Conservation (phyloP, 2,888 invertebrate species). For the Lasioglossum lativentre region DNA sequence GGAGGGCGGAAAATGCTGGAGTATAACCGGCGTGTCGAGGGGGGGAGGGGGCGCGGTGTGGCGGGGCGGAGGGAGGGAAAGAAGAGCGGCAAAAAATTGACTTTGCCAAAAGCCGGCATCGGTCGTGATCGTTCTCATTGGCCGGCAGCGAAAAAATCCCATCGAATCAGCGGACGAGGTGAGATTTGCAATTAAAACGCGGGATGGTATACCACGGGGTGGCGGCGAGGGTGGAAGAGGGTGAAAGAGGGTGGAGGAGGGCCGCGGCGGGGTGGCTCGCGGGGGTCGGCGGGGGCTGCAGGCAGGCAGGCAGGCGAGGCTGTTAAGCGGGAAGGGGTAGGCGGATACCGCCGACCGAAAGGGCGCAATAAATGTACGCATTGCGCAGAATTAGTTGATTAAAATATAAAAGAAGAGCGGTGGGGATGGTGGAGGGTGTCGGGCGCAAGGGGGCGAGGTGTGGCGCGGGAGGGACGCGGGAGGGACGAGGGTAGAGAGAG, state of each 20-base stretch:
- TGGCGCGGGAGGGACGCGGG: constrained; percentile 26
- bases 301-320: constrained; percentile 36
- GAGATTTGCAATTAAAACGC: constrained; percentile 82
- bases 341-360: constrained; percentile 73
- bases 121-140: constrained; percentile 81
- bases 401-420: constrained; percentile 84
- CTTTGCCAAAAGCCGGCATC: constrained; percentile 75
- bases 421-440: constrained; percentile 69
- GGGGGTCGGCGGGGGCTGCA: constrained; percentile 55
- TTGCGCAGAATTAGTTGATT: constrained; percentile 84
- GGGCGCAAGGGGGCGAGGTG: constrained; percentile 52
- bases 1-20: constrained; percentile 27
- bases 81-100: constrained; percentile 73
- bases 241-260: constrained; percentile 51
- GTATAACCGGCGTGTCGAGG: constrained; percentile 56
- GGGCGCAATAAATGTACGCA: constrained; percentile 83
- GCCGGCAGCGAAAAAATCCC: constrained; percentile 81
- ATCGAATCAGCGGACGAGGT: constrained; percentile 83
- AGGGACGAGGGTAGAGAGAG: constrained; percentile 26
- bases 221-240: constrained; percentile 66
- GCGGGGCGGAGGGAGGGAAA: constrained; percentile 60
- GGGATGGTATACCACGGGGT: constrained; percentile 75
- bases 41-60: constrained; percentile 41
- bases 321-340: constrained; percentile 65
- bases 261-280: constrained; percentile 30